Base-by-base conservation (phyloP, 2,113 vertebrate species). In the Bufo gargarizans region DNA sequence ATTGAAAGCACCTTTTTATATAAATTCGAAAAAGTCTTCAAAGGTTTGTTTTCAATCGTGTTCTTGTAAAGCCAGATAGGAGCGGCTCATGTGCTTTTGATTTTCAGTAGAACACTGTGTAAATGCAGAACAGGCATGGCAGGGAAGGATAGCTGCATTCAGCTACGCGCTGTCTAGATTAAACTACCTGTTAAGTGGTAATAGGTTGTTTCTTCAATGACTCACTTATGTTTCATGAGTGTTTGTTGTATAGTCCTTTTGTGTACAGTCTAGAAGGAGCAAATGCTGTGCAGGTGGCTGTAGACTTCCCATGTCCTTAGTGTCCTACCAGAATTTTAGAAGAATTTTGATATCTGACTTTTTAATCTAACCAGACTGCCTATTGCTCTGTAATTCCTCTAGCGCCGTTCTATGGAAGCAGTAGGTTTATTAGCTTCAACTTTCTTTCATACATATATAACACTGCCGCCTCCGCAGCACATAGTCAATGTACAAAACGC, bases 11-110 rank as follows among this genome's bases (percentile, higher is more conserved):
- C 72, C 80, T 88, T 76, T 10, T 72, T 59, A 84, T 88, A 61
- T 6, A 82, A 61, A 50, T 20, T 45, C 19, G 53, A 65, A 82
- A 88, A 61, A 63, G 11, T 83, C 72, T 89, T 89, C 80, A 84
- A 83, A 83, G 81, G 58, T 55, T 83, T 77, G 69, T 77, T 84
- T 83, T 77, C 71, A 45, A 67, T 88, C 47, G 79, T 82, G 33
- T 82, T 88, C 65, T 61, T 82, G 58, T 87, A 61, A 81, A 87
- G 22, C n/a, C 47, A 59, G 45, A 82, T 82, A 61, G 19, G 10
- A 88, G 81, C 11, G 82, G n/a, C 13, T 49, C 81, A 89, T 67
- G 58, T 89, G 87, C 82, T 89, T 84, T 83, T 89, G 59, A 89
- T 89, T 89, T 84, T 84, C 71, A 77, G 74, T 77, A 76, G 56